Evolutionary conservation across 2,797 vertebrate species (phyloP).

Genomic region (Sardinella longiceps): DNA sequence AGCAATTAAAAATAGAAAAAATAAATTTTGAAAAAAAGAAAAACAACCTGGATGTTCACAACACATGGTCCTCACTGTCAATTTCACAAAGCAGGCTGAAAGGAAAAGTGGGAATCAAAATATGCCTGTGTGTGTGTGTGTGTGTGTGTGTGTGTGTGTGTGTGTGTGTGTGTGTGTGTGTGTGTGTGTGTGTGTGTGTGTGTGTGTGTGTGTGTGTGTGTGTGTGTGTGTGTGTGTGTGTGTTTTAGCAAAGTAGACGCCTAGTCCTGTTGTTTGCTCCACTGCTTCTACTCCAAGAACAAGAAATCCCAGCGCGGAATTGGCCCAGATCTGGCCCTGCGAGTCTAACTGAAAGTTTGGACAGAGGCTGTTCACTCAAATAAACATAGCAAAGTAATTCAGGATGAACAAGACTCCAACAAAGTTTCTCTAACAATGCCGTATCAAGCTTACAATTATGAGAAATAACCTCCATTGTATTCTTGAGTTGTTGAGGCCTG

Average conservation of each 20-base stretch:
- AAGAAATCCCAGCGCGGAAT: not conserved
- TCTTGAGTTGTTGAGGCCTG: slow-evolving; percentile 30
- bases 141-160: not conserved
- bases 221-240: not conserved
- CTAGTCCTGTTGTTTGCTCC: slow-evolving; percentile 14
- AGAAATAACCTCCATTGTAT: not conserved
- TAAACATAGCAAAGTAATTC: not conserved
- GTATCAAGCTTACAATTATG: not conserved
- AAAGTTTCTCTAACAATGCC: not conserved
- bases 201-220: not conserved
- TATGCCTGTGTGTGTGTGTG: not conserved
- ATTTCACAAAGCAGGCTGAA: not conserved
- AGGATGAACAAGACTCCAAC: not conserved
- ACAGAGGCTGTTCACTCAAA: not conserved
- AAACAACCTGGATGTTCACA: not conserved
- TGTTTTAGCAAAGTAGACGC: not conserved
- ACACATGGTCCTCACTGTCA: slow-evolving; percentile 16
- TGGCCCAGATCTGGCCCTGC: not conserved
- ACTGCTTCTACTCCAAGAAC: not conserved
- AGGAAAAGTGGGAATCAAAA: not conserved
- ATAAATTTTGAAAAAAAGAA: too few species aligned
- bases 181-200: not conserved
- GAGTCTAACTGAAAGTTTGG: not conserved
- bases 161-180: not conserved
- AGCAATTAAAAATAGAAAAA: slow-evolving; percentile 25